Evolutionary conservation across 2,113 vertebrate genomes (phyloP).

Genomic region (Polyodon spathula): DNA sequence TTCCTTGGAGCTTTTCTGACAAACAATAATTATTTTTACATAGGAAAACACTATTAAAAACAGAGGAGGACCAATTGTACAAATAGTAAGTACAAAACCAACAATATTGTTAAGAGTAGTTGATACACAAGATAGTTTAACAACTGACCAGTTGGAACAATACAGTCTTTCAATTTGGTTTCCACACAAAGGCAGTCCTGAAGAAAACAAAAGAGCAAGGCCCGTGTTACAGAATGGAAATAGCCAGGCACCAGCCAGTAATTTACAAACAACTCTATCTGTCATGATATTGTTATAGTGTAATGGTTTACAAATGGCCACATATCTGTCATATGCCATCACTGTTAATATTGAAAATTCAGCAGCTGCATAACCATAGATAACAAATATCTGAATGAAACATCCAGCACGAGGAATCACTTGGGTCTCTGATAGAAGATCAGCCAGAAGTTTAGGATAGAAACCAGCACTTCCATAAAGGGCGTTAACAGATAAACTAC

Average conservation of each 20-base stretch:
- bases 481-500: too few species aligned
- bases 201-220: not conserved
- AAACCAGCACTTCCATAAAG: too few species aligned
- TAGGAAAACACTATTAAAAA: constrained; percentile 32
- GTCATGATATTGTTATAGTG: not conserved
- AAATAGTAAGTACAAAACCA: constrained; percentile 13
- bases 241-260: not conserved
- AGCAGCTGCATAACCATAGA: constrained; percentile 21
- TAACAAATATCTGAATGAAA: constrained; percentile 30
- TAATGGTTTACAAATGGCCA: constrained; percentile 30
- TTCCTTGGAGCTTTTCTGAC: constrained; percentile 18
- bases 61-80: constrained; percentile 13
- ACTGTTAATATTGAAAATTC: constrained; percentile 30
- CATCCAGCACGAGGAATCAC: constrained; percentile 30
- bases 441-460: constrained; percentile 36
- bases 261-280: not conserved
- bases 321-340: constrained; percentile 36
- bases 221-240: not conserved
- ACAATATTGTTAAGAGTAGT: constrained; percentile 6
- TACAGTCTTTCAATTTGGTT: not conserved
- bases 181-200: constrained; percentile 4
- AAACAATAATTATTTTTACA: constrained; percentile 28
- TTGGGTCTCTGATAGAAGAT: too few species aligned
- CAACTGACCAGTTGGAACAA: constrained; percentile 13
- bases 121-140: constrained; percentile 28